A percentile compares a stretch with the other conserved stretches of the same genome.
These are phyloP conservation scores for Diplolepis rosae DNA, from an alignment of 2,888 invertebrate species.

Conservation along the genomic window DNA sequence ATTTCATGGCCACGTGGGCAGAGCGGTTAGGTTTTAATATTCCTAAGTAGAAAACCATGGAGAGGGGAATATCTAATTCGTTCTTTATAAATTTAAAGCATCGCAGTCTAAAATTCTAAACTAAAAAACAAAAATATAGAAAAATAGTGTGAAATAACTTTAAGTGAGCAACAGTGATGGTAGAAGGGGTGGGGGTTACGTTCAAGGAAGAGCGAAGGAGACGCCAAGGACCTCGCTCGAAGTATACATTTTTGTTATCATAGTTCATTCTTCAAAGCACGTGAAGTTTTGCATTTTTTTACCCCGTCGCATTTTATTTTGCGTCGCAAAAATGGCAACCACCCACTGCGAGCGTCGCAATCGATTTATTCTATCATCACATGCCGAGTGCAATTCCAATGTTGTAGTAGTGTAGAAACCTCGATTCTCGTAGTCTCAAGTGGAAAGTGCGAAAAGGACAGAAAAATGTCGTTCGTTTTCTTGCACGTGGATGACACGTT, in stretches of 20 bases:
- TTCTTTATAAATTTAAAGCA: background rate
- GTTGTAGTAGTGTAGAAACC: conserved; percentile 6
- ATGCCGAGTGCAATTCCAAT: conserved; percentile 45
- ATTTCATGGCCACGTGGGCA: conserved; percentile 48
- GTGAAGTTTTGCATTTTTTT: conserved; percentile 12
- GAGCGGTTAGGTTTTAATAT: conserved; percentile 32
- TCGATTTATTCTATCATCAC: conserved; percentile 7
- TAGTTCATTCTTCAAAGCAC: conserved; percentile 22
- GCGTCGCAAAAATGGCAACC: conserved; percentile 42
- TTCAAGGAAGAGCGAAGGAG: conserved; percentile 28
- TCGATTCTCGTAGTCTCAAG: conserved; percentile 12
- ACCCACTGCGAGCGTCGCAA: conserved; percentile 39
- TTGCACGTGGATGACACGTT: conserved; percentile 5
- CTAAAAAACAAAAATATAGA: background rate
- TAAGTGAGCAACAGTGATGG: background rate
- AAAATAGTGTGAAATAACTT: conserved; percentile 14
- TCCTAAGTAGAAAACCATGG: background rate
- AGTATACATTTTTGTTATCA: background rate
- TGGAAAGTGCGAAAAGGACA: conserved; percentile 31
- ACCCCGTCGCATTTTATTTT: conserved; percentile 11
- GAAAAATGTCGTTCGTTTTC: conserved; percentile 20
- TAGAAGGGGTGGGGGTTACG: conserved; percentile 9
- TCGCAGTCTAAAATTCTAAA: background rate
- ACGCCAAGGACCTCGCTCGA: conserved; percentile 21
- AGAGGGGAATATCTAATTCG: background rate